Conservation (phyloP, 2,797 vertebrate genomes). For the Karalla daura region DNA sequence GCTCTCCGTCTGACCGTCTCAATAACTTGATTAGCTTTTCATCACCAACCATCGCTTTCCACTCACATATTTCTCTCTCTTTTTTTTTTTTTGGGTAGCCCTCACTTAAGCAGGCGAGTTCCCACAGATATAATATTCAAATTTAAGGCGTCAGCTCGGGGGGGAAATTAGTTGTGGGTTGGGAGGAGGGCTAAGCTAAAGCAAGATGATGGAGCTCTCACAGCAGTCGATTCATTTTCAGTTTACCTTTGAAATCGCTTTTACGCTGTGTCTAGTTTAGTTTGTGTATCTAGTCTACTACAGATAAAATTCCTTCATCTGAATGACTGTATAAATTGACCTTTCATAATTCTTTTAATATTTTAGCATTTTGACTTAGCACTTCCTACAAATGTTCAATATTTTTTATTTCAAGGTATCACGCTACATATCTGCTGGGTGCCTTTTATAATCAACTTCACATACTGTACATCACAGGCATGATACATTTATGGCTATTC, state of each 20-base stretch:
- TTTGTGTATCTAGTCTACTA: not conserved
- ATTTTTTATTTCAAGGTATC: too few species aligned
- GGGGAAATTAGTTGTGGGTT: not conserved
- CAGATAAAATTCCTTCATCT: not conserved
- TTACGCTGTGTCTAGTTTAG: not conserved
- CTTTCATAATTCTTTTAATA: too few species aligned
- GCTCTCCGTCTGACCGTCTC: conserved; percentile 46
- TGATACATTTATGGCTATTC: not conserved
- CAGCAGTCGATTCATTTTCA: not conserved
- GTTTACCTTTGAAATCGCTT: not conserved
- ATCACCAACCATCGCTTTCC: conserved; percentile 25
- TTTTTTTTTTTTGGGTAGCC: too few species aligned
- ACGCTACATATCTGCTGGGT: too few species aligned
- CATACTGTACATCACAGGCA: too few species aligned
- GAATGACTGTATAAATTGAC: too few species aligned
- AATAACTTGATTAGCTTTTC: conserved; percentile 69
- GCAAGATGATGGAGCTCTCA: not conserved
- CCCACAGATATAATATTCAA: conserved; percentile 7
- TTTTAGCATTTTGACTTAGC: too few species aligned
- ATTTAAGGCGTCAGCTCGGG: conserved; percentile 3
- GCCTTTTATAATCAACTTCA: too few species aligned
- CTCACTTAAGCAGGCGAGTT: conserved; percentile 16
- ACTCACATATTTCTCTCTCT: conserved; percentile 7
- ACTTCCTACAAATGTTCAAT: too few species aligned
- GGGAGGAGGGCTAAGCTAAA: not conserved